Conservation (phyloP, 2,113 vertebrate species). For the Laterallus jamaicensis region DNA sequence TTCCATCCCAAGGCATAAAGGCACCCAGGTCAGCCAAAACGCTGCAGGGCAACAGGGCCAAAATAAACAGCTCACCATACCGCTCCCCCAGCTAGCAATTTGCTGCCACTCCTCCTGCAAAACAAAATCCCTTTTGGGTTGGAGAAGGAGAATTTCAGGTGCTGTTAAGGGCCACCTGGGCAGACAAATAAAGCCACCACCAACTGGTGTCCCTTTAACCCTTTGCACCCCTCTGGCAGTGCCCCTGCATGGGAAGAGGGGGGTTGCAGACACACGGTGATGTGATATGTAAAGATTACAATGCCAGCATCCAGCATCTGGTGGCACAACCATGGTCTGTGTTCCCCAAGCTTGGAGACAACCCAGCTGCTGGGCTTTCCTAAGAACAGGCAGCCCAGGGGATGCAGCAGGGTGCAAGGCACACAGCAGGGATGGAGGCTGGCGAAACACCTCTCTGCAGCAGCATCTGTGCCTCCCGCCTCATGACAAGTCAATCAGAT, state of each 20-base stretch:
- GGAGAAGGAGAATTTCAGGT: neutral
- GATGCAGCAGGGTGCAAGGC: neutral
- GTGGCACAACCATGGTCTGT: neutral
- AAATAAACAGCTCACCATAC: constrained; percentile 52
- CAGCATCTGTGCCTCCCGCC: rapidly evolving
- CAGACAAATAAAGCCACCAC: neutral
- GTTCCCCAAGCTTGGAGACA: neutral
- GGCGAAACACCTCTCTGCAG: neutral
- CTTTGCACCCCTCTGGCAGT: neutral
- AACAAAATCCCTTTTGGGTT: constrained; percentile 28
- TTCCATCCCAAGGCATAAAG: neutral
- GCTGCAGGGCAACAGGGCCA: neutral
- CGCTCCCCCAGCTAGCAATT: neutral
- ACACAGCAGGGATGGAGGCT: neutral
- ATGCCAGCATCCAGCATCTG: neutral
- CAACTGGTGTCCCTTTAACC: neutral
- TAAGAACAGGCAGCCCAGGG: neutral
- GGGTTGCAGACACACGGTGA: rapidly evolving
- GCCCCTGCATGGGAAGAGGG: rapidly evolving
- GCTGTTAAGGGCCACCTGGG: constrained; percentile 13
- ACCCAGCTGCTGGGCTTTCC: neutral
- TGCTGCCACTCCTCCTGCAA: neutral
- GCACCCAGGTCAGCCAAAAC: constrained; percentile 34
- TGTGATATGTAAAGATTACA: neutral
- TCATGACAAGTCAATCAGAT: neutral